Percentiles rank a stretch among this genome's conserved stretches.
Conservation (phyloP, 1,140 invertebrate species). For the Drosophila arizonae region DNA sequence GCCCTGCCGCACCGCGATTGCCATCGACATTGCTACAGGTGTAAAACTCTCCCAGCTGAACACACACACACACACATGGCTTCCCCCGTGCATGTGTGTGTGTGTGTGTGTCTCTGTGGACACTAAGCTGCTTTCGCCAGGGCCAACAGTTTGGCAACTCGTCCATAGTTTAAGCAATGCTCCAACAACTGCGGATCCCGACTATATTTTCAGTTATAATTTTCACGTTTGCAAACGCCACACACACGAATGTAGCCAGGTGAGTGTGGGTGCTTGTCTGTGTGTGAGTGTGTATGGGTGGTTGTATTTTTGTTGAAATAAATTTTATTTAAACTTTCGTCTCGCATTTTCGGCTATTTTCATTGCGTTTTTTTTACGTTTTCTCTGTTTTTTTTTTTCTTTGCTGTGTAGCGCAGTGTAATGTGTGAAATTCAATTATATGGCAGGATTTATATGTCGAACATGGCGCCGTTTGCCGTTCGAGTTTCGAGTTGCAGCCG, state of each 20-base stretch:
- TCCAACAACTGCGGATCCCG: constrained; percentile 9
- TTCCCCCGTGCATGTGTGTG: background rate
- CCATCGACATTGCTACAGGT: constrained; percentile 69
- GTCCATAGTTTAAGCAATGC: constrained; percentile 30
- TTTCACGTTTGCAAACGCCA: constrained; percentile 62
- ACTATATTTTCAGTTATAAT: constrained; percentile 56
- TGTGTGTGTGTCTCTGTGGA: constrained; percentile 2
- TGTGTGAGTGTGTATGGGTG: constrained; percentile 26
- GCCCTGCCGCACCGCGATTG: constrained; percentile 20
- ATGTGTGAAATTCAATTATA: constrained; percentile 81
- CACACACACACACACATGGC: constrained; percentile 11
- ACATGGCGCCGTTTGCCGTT: constrained; percentile 50
- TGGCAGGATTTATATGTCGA: constrained; percentile 76
- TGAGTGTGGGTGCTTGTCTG: constrained; percentile 31
- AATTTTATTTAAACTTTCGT: constrained; percentile 80
- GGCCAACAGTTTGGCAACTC: constrained; percentile 38
- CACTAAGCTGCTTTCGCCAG: constrained; percentile 35
- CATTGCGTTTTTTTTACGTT: constrained; percentile 5
- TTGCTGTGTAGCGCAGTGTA: constrained; percentile 38
- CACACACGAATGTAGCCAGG: constrained; percentile 33
- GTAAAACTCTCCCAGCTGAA: constrained; percentile 58
- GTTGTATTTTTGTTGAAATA: constrained; percentile 77
- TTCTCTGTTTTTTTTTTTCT: constrained; percentile 31
- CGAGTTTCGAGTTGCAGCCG: constrained; percentile 31
- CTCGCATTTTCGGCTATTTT: constrained; percentile 54